Base-by-base conservation (phyloP, 1,140 invertebrate genomes). In the Lepidurus couesii region DNA sequence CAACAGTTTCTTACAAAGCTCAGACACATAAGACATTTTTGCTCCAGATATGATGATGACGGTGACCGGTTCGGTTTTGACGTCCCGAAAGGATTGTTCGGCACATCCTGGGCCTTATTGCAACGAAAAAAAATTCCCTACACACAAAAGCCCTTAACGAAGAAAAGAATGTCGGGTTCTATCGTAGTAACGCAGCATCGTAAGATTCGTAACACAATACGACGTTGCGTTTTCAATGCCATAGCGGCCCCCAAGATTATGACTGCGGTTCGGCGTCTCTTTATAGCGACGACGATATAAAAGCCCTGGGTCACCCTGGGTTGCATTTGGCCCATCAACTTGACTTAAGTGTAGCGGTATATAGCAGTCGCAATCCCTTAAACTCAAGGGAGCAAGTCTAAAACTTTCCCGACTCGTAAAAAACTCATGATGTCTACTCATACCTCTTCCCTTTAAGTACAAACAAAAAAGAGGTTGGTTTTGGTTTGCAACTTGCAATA, bases 181-280 rank as follows among this genome's bases (percentile, higher is more conserved):
- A 6, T 16, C 53, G 6, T 13, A 65, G 13, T 11, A 65, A 3
- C 3, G 53, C 16, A 65, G 4, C 45, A 65, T 7, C 4, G 53
- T n/a, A 16, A 65, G 53, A 13, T n/a, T 21, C 53, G 13, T 65
- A 65, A 65, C 13, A 21, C 21, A 65, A 65, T 9, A 16, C 13
- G 53, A 65, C 53, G 34, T 34, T 21, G n/a, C 53, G 53, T 65
- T 65, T 65, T 65, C 53, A 65, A 65, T 65, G 53, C 13, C 53
- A 65, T 65, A 65, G 8, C 34, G 34, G 21, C 45, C 53, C 21
- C 16, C 16, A 16, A 65, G 21, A 65, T 11, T 7, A 65, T 65
- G 8, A 65, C 53, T 65, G 13, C 53, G 34, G 34, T 34, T 34
- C 34, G 9, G 45, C 45, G 45, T 47, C 8, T 65, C 21, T 13